Evolutionary conservation across 2,888 invertebrate species (phyloP), one percentile per base, ranked within the genome.

Genomic region (Trissoscelio sp.): DNA sequence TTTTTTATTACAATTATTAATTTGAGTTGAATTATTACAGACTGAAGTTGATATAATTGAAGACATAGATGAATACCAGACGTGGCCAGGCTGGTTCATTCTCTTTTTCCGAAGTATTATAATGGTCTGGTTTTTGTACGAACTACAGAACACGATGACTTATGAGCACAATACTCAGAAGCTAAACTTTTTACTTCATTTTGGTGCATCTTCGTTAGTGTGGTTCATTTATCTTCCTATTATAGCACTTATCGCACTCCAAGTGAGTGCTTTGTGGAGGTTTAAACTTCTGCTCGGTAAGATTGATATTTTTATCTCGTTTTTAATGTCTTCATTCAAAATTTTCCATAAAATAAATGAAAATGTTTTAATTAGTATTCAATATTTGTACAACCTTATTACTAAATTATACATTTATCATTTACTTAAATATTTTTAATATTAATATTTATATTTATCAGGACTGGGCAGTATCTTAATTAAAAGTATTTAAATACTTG

Each of bases 201-300:
- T 99, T 91, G 99, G 98, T 67, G 99, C 99, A 11, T 98, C 98
- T 12, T 98, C 98, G 89, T 93, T 99, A 39, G 99, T 99, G 9
- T 99, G 99, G 99, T 98, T 99, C 90, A 97, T 98, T 85, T 99
- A 99, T 92, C 93, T 99, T 88, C 98, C 99, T 9, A 96, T 98
- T 79, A 95, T 99, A 84, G 98, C 98, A 69, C 94, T 99, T 66
- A 96, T 99, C 85, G 97, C 98, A 9, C 93, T 98, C 67, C 97
- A 98, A 92, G 96, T 99, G 67, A 97, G 97, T 81, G 96, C 98
- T 48, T 93, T 99, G 87, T 99, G 98, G 98, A 94, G 98, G 92
- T 97, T 96, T 92, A 99, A 99, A 92, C 94, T 99, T 88, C 92
- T 99, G 77, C 93, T 98, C 88, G 97, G 97, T 97, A 91, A 94